phyloP scores from a whole-genome alignment of 2,113 vertebrate species.

The Phylloscopus trochiloides region DNA sequence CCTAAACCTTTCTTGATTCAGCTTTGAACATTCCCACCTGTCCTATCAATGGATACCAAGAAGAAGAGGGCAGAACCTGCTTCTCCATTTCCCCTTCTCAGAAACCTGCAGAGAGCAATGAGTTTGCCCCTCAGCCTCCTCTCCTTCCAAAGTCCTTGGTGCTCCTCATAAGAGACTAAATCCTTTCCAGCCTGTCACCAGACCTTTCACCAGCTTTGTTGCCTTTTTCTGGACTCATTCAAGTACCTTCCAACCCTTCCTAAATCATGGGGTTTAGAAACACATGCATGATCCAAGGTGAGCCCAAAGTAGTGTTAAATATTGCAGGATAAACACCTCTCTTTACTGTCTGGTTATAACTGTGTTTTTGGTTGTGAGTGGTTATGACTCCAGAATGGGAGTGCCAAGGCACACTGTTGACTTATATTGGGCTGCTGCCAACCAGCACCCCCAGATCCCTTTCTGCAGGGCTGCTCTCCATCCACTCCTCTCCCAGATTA shows the following conservation, averaged over 20 bases:
- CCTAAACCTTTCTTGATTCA: neutral
- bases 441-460: neutral
- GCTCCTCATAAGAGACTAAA: neutral
- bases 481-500: neutral
- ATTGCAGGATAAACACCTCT: neutral
- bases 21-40: neutral
- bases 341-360: neutral
- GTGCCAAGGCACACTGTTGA: neutral
- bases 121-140: fast-evolving
- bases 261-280: neutral
- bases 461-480: neutral
- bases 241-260: neutral
- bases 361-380: neutral
- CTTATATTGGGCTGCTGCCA: neutral
- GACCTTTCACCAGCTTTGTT: neutral
- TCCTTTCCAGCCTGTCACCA: neutral
- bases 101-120: neutral
- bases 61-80: neutral
- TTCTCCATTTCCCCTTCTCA: neutral
- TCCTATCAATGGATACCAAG: neutral
- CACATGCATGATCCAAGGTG: neutral
- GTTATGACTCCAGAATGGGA: too few relatives aligned
- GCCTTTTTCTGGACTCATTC: neutral
- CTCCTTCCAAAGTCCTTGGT: neutral
- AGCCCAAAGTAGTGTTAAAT: neutral